Percentiles rank a stretch among this genome's conserved stretches.
These are phyloP conservation scores for Oligia strigilis DNA, from an alignment of 2,888 invertebrate genomes.

Conservation along the genomic window DNA sequence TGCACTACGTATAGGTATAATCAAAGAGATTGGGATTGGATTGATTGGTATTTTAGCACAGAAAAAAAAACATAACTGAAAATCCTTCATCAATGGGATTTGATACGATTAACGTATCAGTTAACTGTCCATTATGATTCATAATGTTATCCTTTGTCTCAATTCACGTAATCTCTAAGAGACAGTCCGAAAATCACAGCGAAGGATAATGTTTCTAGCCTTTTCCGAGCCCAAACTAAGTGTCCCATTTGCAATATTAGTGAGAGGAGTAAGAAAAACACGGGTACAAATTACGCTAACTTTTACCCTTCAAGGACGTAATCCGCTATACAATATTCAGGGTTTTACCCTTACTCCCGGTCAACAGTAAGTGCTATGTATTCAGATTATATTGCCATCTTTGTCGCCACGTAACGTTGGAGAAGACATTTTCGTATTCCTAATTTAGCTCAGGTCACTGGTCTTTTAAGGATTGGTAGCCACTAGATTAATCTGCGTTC, in stretches of 20 bases:
- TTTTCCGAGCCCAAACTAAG: conserved; percentile 41
- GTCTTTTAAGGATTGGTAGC: conserved; percentile 3
- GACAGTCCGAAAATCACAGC: conserved; percentile 38
- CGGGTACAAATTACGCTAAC: conserved; percentile 48
- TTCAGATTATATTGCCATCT: conserved; percentile 63
- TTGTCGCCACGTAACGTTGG: conserved; percentile 38
- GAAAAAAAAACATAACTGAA: too few species aligned
- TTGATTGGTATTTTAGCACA: too few species aligned
- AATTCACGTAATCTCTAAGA: conserved; percentile 28
- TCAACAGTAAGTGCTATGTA: conserved; percentile 58
- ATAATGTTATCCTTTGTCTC: background rate
- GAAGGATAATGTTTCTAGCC: conserved; percentile 39
- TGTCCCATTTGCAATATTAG: conserved; percentile 54
- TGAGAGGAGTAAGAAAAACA: conserved; percentile 38
- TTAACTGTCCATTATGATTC: too few species aligned
- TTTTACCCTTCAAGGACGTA: conserved; percentile 54
- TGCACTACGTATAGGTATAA: too few species aligned
- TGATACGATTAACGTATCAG: too few species aligned
- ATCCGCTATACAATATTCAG: conserved; percentile 65
- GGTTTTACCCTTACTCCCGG: conserved; percentile 24
- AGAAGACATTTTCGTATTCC: conserved; percentile 46
- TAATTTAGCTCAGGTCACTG: conserved; percentile 47
- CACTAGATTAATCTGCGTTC: background rate
- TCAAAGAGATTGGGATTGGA: too few species aligned
- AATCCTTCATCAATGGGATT: too few species aligned